Base-by-base conservation (phyloP, 2,113 vertebrate species). In the Smithornis capensis region DNA sequence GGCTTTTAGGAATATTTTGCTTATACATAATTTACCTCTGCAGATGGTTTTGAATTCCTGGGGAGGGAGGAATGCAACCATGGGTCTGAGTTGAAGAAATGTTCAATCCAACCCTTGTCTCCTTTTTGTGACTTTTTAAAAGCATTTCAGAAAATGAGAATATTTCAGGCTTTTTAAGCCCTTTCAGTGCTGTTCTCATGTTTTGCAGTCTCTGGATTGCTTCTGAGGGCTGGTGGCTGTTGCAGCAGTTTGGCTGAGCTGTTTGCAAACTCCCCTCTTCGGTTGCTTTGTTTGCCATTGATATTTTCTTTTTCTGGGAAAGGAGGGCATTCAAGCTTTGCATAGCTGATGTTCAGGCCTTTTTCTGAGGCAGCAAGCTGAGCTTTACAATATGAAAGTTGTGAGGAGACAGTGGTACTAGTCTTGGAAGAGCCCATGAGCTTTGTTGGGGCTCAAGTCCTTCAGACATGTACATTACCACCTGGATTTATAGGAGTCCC, bases 1-100 rank as follows among this genome's bases (percentile, higher is more conserved):
- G 37, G 44, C 88, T 92, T 96, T 96, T 78, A 87, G 79, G 83
- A 92, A 57, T 95, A 88, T 86, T 90, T 90, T 84, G n/a, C 60
- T 56, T 78, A 63, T 88, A 28, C 25, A 68, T 94, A 71, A 87
- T 96, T 93, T 81, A 93, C 86, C 78, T 91, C 55, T 37, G 44
- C 86, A 57, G 76, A 33, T 18, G 42, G 53, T 75, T 79, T 75
- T 71, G 88, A 78, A 84, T 95, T 95, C 60, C 80, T 90, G 83
- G 73, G 84, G 82, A 83, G 63, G 42, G 38, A 90, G 38, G 80
- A 94, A 69, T 42, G 76, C 23, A 56, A 3, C 62, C 1, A 0
- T 28, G 44, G 9, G 4, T 52, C 42, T 57, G 75, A 77, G 73
- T 53, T 19, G 65, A 83, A 80, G 55, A 86, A 80, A 50, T 14